Base-by-base conservation (phyloP, 2,888 invertebrate genomes). In the Acanthosoma haemorrhoidale region DNA sequence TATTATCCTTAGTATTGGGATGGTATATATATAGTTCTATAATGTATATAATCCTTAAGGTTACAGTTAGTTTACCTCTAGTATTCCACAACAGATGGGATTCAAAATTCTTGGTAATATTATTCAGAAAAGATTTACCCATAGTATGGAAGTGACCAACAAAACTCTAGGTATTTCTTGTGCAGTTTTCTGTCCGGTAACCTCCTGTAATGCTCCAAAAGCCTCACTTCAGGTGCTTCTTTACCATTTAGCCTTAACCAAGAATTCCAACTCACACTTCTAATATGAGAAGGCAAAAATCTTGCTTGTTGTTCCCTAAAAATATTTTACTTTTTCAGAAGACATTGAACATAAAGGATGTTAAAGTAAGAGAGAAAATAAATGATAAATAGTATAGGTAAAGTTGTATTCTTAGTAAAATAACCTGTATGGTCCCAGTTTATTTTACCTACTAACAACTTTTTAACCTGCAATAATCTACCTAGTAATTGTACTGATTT, bases 91-190 rank as follows among this genome's bases (percentile, higher is more conserved):
- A n/a, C n/a, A n/a, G n/a, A n/a, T n/a, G n/a, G n/a, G n/a, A n/a
- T n/a, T n/a, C n/a, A n/a, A n/a, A n/a, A n/a, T n/a, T n/a, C n/a
- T n/a, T n/a, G n/a, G n/a, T n/a, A n/a, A n/a, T n/a, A n/a, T n/a
- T n/a, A n/a, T 15, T 5, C n/a, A 39, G 13, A 31, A 8, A 31
- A 9, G 51, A 21, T 43, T 61, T 78, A 89, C 91, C 96, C 96
- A 81, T 94, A 96, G 80, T 90, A 92, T 61, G 91, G 94, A 75
- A 96, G 83, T 4, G 93, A 90, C 86, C 96, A 91, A 76, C 92
- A 94, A 78, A 94, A 91, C 76, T 94, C 90, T 74, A 96, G 83
- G 82, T 96, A 96, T 79, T 93, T 93, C 77, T 90, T 86, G 76
- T 94, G 88, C 71, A 96, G 84, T 78, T 93, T 93, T 71, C 90